Conservation (phyloP, 2,797 vertebrate genomes). For the Valencia hispanica region DNA sequence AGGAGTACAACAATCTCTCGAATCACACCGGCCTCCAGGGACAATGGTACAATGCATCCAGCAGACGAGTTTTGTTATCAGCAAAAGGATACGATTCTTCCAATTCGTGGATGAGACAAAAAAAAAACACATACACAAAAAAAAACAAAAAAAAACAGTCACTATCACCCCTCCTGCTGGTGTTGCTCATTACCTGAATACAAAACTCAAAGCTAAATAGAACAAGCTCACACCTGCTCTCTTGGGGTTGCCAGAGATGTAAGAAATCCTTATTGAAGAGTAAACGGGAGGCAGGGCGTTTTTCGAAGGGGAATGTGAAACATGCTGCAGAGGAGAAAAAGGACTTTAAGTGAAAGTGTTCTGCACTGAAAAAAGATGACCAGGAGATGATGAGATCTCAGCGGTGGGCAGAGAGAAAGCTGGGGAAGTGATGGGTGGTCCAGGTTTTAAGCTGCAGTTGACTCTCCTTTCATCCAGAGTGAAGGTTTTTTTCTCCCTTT, state of each 20-base stretch:
- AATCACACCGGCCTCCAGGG: constrained; percentile 54
- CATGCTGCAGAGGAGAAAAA: neutral
- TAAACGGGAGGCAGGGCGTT: constrained; percentile 19
- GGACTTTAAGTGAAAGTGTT: constrained; percentile 8
- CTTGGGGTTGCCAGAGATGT: constrained; percentile 21
- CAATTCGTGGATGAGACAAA: constrained; percentile 23
- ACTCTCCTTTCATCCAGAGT: constrained; percentile 11
- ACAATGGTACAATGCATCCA: constrained; percentile 57
- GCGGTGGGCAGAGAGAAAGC: constrained; percentile 13
- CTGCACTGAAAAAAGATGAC: constrained; percentile 9
- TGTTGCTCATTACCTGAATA: constrained; percentile 55
- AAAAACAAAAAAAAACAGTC: constrained; percentile 41
- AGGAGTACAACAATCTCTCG: constrained; percentile 52
- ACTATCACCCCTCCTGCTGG: constrained; percentile 18
- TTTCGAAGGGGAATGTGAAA: neutral
- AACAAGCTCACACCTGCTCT: constrained; percentile 38
- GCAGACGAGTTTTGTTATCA: constrained; percentile 51
- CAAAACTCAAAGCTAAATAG: constrained; percentile 41
- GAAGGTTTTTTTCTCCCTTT: constrained; percentile 6
- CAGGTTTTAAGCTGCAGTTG: constrained; percentile 25
- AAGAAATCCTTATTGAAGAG: constrained; percentile 23
- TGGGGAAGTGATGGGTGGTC: constrained; percentile 31
- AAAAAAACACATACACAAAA: too few species aligned
- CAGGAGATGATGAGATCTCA: constrained; percentile 36
- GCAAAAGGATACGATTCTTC: constrained; percentile 47